Percentiles rank a stretch among this genome's conserved stretches.
These are phyloP conservation scores for Merluccius polli DNA, from an alignment of 2,797 vertebrate species.

Conservation along the genomic window DNA sequence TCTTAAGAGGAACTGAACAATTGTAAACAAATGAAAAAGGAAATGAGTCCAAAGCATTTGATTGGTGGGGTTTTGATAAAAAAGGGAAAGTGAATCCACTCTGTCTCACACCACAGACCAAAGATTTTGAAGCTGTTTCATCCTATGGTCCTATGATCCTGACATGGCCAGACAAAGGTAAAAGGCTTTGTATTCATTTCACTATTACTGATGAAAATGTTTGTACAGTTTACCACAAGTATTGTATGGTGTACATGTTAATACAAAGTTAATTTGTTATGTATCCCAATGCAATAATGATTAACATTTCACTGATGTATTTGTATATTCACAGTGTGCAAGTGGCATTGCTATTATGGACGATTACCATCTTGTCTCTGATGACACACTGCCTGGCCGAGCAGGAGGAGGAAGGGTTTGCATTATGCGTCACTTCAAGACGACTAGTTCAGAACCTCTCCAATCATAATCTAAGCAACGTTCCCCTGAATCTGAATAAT, in stretches of 20 bases:
- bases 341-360: background rate
- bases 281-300: background rate
- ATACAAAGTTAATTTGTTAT: background rate
- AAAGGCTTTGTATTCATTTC: background rate
- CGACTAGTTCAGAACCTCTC: constrained; percentile 41
- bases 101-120: background rate
- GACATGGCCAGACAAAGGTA: constrained; percentile 35
- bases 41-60: background rate
- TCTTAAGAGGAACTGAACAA: background rate
- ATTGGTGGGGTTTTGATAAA: no score
- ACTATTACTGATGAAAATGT: background rate
- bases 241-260: background rate
- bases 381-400: background rate
- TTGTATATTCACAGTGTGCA: background rate
- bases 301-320: background rate
- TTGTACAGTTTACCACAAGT: background rate
- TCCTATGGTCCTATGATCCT: background rate
- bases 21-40: background rate
- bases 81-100: no score
- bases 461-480: constrained; percentile 36
- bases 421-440: constrained; percentile 44
- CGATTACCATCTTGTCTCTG: background rate
- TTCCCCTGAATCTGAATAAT: constrained; percentile 47
- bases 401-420: background rate
- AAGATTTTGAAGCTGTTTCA: background rate